phyloP scores from a whole-genome alignment of 2,888 invertebrate genomes.

The Pheosia tremula region DNA sequence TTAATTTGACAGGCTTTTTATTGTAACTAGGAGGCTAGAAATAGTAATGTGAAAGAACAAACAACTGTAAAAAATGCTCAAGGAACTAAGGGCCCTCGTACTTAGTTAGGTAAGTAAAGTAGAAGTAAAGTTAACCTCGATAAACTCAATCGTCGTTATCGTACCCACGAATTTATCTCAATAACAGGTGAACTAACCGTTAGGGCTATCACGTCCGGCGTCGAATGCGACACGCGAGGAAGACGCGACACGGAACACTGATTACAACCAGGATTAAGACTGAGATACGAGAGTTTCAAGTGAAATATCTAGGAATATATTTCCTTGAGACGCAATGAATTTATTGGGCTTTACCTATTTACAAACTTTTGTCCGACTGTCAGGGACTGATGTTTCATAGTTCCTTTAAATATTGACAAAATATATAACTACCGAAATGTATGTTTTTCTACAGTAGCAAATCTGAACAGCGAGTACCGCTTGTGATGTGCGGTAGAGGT shows the following conservation, averaged over 20 bases:
- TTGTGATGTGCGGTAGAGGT: too few species aligned
- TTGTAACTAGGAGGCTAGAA: constrained; percentile 15
- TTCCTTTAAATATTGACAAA: too few species aligned
- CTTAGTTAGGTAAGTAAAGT: too few species aligned
- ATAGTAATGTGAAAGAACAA: background rate
- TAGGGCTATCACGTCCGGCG: constrained; percentile 22
- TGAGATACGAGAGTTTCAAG: background rate
- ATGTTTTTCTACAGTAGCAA: too few species aligned
- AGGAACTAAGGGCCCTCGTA: too few species aligned
- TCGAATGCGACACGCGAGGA: constrained; percentile 34
- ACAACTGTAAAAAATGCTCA: too few species aligned
- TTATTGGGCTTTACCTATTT: too few species aligned
- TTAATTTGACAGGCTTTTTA: constrained; percentile 20
- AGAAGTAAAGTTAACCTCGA: background rate
- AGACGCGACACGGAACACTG: constrained; percentile 29
- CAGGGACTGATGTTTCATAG: too few species aligned
- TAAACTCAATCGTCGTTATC: constrained; percentile 8
- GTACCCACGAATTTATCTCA: constrained; percentile 36
- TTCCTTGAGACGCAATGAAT: too few species aligned
- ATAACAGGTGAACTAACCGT: constrained; percentile 35
- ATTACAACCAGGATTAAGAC: constrained; percentile 31
- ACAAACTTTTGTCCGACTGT: too few species aligned
- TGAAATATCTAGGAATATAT: background rate
- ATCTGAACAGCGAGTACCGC: too few species aligned
- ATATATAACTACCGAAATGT: too few species aligned